phyloP scores from a whole-genome alignment of 2,113 vertebrate genomes.

The Callipepla californica region DNA sequence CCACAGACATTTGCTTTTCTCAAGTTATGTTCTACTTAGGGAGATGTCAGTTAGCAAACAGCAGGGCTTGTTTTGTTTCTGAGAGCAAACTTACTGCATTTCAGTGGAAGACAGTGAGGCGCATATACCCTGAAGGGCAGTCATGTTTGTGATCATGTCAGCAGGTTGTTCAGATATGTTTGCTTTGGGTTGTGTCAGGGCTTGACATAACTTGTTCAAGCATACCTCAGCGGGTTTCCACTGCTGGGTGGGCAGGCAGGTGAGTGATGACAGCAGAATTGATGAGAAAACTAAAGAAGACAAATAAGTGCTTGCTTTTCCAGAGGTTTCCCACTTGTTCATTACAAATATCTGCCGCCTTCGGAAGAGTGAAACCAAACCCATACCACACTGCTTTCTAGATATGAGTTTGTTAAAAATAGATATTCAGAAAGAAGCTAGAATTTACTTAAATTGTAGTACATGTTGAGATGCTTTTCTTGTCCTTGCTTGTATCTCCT shows the following conservation, averaged over 20 bases:
- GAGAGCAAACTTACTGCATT: not conserved
- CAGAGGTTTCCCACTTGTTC: not conserved
- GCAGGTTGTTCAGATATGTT: not conserved
- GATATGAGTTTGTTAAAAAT: not conserved
- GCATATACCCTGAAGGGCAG: not conserved
- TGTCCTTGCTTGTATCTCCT: not conserved
- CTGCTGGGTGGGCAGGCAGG: not conserved
- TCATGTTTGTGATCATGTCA: not conserved
- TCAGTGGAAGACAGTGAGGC: not conserved
- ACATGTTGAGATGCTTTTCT: not conserved
- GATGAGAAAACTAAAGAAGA: not conserved
- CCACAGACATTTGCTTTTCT: not conserved
- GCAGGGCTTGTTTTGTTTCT: not conserved
- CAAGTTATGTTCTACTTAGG: not conserved
- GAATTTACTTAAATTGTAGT: not conserved
- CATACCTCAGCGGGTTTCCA: not conserved
- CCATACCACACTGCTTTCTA: not conserved
- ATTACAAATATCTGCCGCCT: not conserved
- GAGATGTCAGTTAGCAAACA: conserved; percentile 6
- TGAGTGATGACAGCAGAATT: not conserved
- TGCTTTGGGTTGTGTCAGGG: not conserved
- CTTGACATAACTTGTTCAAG: not conserved
- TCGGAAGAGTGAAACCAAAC: not conserved
- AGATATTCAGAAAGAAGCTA: not conserved
- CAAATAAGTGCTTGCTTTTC: not conserved